A percentile compares a stretch with the other conserved stretches of the same genome.
These are phyloP conservation scores for Bucorvus abyssinicus DNA, from an alignment of 2,797 vertebrate species.

Conservation along the genomic window DNA sequence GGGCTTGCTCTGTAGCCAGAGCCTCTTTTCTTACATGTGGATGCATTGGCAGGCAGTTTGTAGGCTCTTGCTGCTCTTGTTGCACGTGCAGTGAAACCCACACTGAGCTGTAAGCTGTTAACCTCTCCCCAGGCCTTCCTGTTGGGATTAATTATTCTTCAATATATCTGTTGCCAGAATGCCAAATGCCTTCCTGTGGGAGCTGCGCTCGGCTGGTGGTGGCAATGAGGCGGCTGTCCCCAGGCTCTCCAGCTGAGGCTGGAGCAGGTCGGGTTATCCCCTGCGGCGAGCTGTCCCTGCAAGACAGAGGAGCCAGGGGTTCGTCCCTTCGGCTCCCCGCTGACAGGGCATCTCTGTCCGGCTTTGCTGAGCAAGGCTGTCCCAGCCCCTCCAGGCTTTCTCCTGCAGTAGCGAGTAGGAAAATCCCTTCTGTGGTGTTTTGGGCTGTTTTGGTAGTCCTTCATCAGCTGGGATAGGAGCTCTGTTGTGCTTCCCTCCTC, in stretches of 20 bases:
- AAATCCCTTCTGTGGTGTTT: not conserved
- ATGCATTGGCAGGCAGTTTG: not conserved
- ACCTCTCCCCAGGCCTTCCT: conserved; percentile 44
- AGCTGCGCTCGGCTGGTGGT: not conserved
- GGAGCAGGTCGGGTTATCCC: not conserved
- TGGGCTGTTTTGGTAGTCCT: not conserved
- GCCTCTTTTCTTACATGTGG: not conserved
- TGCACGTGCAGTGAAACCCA: not conserved
- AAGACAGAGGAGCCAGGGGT: not conserved
- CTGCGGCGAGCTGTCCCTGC: not conserved
- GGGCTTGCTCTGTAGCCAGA: not conserved
- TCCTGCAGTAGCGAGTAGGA: not conserved
- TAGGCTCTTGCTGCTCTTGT: not conserved
- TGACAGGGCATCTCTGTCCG: not conserved
- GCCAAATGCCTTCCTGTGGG: conserved; percentile 6
- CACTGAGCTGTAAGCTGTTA: conserved; percentile 42
- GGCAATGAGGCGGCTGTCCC: not conserved
- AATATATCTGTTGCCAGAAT: not conserved
- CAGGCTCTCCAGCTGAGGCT: not conserved
- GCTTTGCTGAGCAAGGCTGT: not conserved
- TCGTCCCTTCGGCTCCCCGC: fast-evolving
- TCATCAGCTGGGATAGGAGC: not conserved
- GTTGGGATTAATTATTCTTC: conserved; percentile 52
- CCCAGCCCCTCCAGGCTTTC: not conserved
- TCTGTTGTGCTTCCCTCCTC: not conserved